Evolutionary conservation across 2,797 vertebrate genomes (phyloP), one percentile per base, ranked within the genome.

Genomic region (Mergus octosetaceus): DNA sequence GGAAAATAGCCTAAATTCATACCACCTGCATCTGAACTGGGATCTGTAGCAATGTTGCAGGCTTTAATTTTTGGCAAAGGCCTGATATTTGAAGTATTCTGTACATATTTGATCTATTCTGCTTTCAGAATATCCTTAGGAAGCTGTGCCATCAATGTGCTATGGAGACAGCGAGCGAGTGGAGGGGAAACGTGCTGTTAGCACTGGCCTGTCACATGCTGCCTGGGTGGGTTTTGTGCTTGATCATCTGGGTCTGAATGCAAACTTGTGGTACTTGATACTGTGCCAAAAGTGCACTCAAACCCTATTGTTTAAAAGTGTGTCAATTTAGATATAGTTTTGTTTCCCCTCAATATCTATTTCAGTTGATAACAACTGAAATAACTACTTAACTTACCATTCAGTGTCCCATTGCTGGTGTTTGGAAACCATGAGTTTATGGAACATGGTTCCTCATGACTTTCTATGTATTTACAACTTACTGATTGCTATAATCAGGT

Each of bases 381-480:
- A 45, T 45, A 45, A 41, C 75, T 58, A 61, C 71, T 19, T 83
- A 96, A 75, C 58, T 82, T 89, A 19, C 7, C 1, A 0, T 70
- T 94, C 72, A 77, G 36, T 38, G 61, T 83, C 81, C 65, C 58
- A 11, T 57, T 70, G 49, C 47, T 79, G 57, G 47, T 95, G 43
- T 93, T 95, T 92, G 84, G 84, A 96, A 96, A 92, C 36, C 88
- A 43, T 85, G 84, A 92, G 64, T 79, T 95, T 87, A 87, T 92
- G 85, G 76, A 95, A 93, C 47, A 12, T 65, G 32, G 72, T 74
- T 88, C 77, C 70, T 94, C 77, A 54, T 41, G 0, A 68, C 34
- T 14, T 49, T 91, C 28, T 81, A 28, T 78, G 8, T 85, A 47
- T 91, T 95, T 90, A 13, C 57, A 47, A 15, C 73, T 43, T 81